Base-by-base conservation (phyloP, 2,797 vertebrate genomes). In the Rallus crepitans region DNA sequence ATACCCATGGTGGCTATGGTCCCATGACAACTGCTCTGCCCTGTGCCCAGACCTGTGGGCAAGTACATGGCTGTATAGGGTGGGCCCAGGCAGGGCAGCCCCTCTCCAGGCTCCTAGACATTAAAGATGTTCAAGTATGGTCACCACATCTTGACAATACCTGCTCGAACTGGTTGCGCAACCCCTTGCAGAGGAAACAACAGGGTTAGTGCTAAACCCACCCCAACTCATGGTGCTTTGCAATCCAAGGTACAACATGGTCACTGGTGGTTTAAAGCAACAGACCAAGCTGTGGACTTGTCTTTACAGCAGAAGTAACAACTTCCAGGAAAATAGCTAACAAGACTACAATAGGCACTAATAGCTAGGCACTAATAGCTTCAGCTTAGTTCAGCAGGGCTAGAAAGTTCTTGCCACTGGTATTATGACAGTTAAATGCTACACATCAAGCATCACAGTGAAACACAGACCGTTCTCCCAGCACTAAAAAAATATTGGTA, bases 171-270 rank as follows among this genome's bases (percentile, higher is more conserved):
- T 69, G 21, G 9, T 55, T 21, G 42, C 33, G 30, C 23, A 66
- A 13, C 9, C 8, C 17, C 31, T 79, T 66, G 37, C 28, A 68
- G 25, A 25, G 7, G 16, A 63, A 60, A 28, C 18, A 72, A n/a
- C 24, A 70, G 31, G 10, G 42, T 13, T 53, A n/a, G 33, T 37
- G 6, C 12, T 28, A 85, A 77, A 63, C 6, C 16, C 17, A 39
- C 23, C 16, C 19, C 50, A 81, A 52, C 3, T 2, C 42, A n/a
- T 0, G 0, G 19, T 0, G 0, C 35, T 65, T 16, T 4, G 9
- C 37, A 85, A 33, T 5, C 31, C 60, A 40, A 19, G 24, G 31
- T 28, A 40, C 23, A 69, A 20, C 6, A 27, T 0, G 0, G 33
- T 6, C 37, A 35, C 12, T 1, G 0, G 8, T 4, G 24, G 7